Percentiles rank a stretch among this genome's conserved stretches.
These are phyloP conservation scores for Apodemus agrarius DNA, from an alignment of 2,797 vertebrate genomes.

Conservation along the genomic window DNA sequence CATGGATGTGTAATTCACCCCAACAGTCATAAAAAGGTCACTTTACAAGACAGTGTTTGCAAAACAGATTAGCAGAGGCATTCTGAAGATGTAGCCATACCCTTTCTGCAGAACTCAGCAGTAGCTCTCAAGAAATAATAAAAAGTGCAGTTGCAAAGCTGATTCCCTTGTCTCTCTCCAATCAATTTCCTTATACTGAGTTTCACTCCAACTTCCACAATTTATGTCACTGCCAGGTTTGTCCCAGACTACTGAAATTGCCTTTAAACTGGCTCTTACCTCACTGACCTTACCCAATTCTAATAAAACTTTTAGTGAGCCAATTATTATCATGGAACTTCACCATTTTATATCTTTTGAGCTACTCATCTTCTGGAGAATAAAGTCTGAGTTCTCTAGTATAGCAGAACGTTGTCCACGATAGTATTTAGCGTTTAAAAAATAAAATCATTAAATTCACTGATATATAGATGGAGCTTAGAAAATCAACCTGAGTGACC, in stretches of 20 bases:
- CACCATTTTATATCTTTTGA: neutral
- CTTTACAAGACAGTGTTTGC: neutral
- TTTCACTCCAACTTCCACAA: neutral
- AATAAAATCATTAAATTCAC: neutral
- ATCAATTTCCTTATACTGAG: neutral
- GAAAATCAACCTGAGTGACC: neutral
- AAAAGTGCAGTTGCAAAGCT: neutral
- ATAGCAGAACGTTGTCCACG: neutral
- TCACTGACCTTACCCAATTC: neutral
- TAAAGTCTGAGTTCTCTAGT: neutral
- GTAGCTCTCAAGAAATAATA: constrained; percentile 32
- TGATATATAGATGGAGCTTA: neutral
- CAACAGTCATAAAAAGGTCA: neutral
- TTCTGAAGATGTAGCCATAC: neutral
- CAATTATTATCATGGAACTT: neutral
- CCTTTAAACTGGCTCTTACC: neutral
- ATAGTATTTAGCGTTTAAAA: neutral
- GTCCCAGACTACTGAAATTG: neutral
- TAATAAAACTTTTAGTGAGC: neutral
- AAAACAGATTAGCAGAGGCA: neutral
- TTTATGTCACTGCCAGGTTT: neutral
- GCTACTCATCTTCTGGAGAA: neutral
- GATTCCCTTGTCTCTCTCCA: neutral
- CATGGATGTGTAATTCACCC: neutral
- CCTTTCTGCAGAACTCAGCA: neutral